Evolutionary conservation across 1,140 invertebrate species (phyloP), one percentile per base, ranked within the genome.

Genomic region (Lamellibrachia luymesi): DNA sequence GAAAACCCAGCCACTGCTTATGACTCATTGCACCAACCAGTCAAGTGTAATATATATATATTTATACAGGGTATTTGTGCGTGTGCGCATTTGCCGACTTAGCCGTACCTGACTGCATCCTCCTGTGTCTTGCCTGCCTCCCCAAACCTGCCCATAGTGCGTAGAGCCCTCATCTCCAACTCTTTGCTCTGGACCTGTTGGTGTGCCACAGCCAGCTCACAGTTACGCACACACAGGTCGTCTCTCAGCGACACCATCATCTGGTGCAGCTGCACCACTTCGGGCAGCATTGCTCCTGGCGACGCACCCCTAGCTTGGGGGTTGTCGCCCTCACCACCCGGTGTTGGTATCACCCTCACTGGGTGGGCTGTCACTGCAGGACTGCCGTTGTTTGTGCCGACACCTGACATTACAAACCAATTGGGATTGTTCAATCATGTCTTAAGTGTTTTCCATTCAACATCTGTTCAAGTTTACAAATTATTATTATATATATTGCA

Each of bases 141-240:
- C 64, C 64, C 64, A 80, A 8, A 2, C 25, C 64, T 80, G 2
- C 4, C 64, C 64, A 22, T 22, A 22, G 64, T 22, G 91, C 50
- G 91, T 13, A 52, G 50, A 25, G 91, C 91, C 13, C 91, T 50
- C 50, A 91, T 50, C 91, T 91, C 91, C 91, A 91, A 25, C 91
- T 91, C 91, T 4, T 51, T 52, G 17, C 50, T 52, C 91, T 5
- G 91, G 13, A 80, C 64, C 91, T 91, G 91, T 25, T 50, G 50
- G 4, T 4, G 6, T 4, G 51, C 5, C 91, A 50, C 2, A 25
- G 50, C 91, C 91, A 51, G 17, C 17, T 91, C 51, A 52, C 91
- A 52, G 50, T 52, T 91, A 17, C 50, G 91, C 91, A 52, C 50
- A 50, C 50, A 52, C 91, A 91, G 50, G 91, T 50, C 91, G 50